Evolutionary conservation across 1,140 invertebrate genomes (phyloP), one percentile per base, ranked within the genome.

Genomic region (Dendroctonus valens): DNA sequence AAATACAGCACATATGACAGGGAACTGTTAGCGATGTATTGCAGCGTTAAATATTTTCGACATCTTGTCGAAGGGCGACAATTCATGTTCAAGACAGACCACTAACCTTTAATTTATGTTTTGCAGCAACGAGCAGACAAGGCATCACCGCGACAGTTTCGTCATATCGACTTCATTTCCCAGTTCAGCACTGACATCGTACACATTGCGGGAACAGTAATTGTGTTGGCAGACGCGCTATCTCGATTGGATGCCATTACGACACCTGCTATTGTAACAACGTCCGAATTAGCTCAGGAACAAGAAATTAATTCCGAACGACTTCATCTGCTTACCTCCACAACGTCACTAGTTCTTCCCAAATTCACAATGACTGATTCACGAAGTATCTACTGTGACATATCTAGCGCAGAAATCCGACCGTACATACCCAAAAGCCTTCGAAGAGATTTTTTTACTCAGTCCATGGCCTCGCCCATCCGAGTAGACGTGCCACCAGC

Each of bases 381-480:
- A 11, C 42, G 4, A 46, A 12, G 1, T 11, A 46, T 46, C 12
- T 46, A 46, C 4, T 46, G 42, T 12, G 42, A 46, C 12, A 46
- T 4, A 11, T 46, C 4, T 11, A 12, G 42, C 12, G 12, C 8
- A 12, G 42, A 46, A 46, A 46, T 46, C 42, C 3, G 42, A 46
- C 42, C 12, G 12, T 46, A 11, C 12, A 12, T 46, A 11, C 42
- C 4, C 1, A 12, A 46, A 46, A 46, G 8, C 42, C 12, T 46
- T 12, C 8, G 42, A 12, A 12, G 42, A 46, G 4, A 9, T 2
- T 46, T 12, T 46, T 46, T 4, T 2, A 44, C 7, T 44, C 42
- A 11, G 12, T 73, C 14, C 64, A 69, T 41, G 58, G 52, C 12
- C 52, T 58, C 48, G 65, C 59, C 38, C 63, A 71, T 54, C 26